These are phyloP conservation scores for Macrophya annulata DNA, from an alignment of 2,888 invertebrate species.

Conservation along the genomic window DNA sequence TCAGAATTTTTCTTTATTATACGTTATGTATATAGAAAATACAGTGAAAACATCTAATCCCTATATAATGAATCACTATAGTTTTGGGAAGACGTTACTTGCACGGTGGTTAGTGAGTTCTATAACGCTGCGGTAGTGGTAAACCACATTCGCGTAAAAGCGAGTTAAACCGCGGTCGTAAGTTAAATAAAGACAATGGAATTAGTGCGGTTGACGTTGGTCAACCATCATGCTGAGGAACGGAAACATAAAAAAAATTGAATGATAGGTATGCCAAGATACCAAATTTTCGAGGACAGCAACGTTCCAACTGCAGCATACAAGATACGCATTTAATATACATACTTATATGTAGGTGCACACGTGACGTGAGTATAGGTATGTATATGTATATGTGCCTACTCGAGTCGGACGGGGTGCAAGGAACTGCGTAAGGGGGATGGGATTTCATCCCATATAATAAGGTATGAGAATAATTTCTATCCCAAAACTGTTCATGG, in stretches of 20 bases:
- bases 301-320: neutral
- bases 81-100: constrained; percentile 15
- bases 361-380: neutral
- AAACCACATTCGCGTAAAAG: constrained; percentile 35
- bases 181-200: constrained; percentile 31
- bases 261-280: constrained; percentile 8
- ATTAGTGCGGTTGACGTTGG: constrained; percentile 37
- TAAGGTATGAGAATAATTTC: constrained; percentile 48
- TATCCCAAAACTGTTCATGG: constrained; percentile 52
- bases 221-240: neutral
- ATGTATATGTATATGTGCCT: neutral
- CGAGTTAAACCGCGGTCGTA: neutral
- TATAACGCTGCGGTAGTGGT: neutral
- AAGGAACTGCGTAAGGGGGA: constrained; percentile 28
- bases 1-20: too few species aligned
- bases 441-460: constrained; percentile 43
- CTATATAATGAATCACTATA: constrained; percentile 2
- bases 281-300: neutral
- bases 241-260: neutral
- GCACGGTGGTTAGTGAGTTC: neutral
- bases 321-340: neutral
- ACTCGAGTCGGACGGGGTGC: constrained; percentile 37
- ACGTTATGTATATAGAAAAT: neutral
- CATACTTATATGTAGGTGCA: neutral
- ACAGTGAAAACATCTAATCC: constrained; percentile 15